Evolutionary conservation across 2,113 vertebrate species (phyloP), one percentile per base, ranked within the genome.

Genomic region (Arothron firmamentum): DNA sequence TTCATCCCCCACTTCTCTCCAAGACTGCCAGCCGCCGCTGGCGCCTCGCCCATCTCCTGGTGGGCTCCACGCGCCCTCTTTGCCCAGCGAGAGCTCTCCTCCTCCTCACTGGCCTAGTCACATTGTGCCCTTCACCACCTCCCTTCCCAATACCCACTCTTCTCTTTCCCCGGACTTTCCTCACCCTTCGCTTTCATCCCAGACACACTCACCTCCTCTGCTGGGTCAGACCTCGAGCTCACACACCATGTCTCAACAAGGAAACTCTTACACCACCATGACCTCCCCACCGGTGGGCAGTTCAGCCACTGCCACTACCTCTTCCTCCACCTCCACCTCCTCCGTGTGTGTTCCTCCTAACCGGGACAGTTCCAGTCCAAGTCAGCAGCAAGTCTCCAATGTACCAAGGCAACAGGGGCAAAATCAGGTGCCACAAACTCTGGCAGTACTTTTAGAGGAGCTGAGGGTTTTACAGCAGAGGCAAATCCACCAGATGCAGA

Each of bases 401-500:
- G 90, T 91, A 45, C 72, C 65, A 1, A 88, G 76, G 10, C 78
- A 70, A 15, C 86, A 74, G 52, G 79, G 77, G 15, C 84, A 83
- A 50, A 71, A 88, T 19, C 88, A 74, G 67, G 86, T 88, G 59
- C 81, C 85, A 3, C 89, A 79, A 6, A 89, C 72, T 53, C 88
- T 96, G 65, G 93, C 94, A 0, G 88, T 96, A 11, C 93, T 96
- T 18, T 67, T 96, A 56, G 94, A 96, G 77, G 94, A 96, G 79
- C 92, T 96, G 3, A 84, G 93, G 17, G 90, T 96, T 59, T 78
- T 96, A 52, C 94, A 96, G 78, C 94, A 96, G 82, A 87, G 94
- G 34, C 94, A 96, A 76, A 94, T 96, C 62, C 93, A 95, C 77
- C 94, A 96, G 85, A 95, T 96, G 94, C 94, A 96, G 81, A 95